Percentiles rank a stretch among this genome's conserved stretches.
These are phyloP conservation scores for Holacanthus passer DNA, from an alignment of 2,113 vertebrate species.

Conservation along the genomic window DNA sequence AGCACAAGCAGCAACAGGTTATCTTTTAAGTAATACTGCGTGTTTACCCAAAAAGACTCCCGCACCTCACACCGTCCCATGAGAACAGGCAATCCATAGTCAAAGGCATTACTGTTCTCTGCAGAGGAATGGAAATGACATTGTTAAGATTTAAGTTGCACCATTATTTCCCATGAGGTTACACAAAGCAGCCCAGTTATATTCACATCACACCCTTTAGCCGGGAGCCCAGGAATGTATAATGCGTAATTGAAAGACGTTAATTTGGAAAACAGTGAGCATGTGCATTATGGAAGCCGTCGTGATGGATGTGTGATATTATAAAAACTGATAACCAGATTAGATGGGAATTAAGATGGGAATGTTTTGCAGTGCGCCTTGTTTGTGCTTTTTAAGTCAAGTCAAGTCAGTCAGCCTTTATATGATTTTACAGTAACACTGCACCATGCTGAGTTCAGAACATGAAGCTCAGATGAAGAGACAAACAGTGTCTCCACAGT, in stretches of 20 bases:
- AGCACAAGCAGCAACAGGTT: not conserved
- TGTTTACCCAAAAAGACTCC: slow-evolving; percentile 33
- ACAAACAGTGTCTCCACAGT: slow-evolving; percentile 34
- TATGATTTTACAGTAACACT: slow-evolving; percentile 46
- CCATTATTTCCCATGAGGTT: slow-evolving; percentile 37
- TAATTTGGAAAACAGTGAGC: slow-evolving; percentile 35
- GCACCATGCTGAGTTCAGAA: slow-evolving; percentile 56
- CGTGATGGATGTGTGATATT: not conserved
- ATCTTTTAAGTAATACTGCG: slow-evolving; percentile 33
- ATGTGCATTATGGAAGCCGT: slow-evolving; percentile 32
- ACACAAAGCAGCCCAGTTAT: slow-evolving; percentile 26
- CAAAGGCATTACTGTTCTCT: slow-evolving; percentile 36
- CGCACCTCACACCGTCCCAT: slow-evolving; percentile 3
- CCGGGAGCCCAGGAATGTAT: slow-evolving; percentile 21
- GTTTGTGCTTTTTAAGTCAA: slow-evolving; percentile 34
- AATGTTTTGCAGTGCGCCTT: not conserved
- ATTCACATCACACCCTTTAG: slow-evolving; percentile 54
- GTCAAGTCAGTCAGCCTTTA: slow-evolving; percentile 44
- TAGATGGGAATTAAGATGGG: slow-evolving; percentile 39
- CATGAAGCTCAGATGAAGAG: slow-evolving; percentile 41
- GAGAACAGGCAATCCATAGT: slow-evolving; percentile 25
- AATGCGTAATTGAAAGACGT: slow-evolving; percentile 30
- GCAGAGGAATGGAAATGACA: slow-evolving; percentile 24
- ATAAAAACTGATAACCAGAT: slow-evolving; percentile 48
- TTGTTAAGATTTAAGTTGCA: slow-evolving; percentile 47